Evolutionary conservation across 2,113 vertebrate species (phyloP), one percentile per base, ranked within the genome.

Genomic region (Neolamprologus devosi): DNA sequence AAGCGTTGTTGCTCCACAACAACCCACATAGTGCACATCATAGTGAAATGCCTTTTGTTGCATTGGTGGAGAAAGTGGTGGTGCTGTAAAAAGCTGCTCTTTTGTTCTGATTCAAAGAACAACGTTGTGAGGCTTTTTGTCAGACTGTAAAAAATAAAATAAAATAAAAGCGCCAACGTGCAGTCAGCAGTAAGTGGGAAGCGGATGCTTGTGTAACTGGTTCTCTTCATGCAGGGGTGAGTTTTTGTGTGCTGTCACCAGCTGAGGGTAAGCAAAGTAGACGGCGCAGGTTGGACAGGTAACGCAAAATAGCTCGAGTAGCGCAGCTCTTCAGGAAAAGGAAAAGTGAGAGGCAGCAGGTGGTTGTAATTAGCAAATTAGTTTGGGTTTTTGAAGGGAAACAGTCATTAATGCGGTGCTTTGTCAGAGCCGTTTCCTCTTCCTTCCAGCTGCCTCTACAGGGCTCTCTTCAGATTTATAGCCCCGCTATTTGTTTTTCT

Each of bases 341-440:
- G 96, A 96, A 95, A 96, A 96, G 90, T 91, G 87, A 95, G 96
- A 96, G 94, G 94, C 93, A 96, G 94, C 96, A 97, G 97, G 96
- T 97, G 97, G 97, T 97, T 84, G 95, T 96, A 97, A 98, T 97
- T 97, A 97, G 96, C 96, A 97, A 98, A 97, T 98, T 97, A 97
- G 96, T 97, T 98, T 97, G 96, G 95, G 96, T 98, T 97, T 68
- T 96, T 95, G 93, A 94, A 93, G 96, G 96, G 96, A 98, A 97
- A 97, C 97, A 95, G 96, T 89, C 95, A 91, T 97, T 97, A 97
- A 98, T 97, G 96, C 96, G 94, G 95, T 95, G 95, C 96, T 98
- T 97, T 96, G 96, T 96, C 81, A 90, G 88, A 81, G 85, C 91
- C 37, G 70, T 57, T 93, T 95, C 90, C 92, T 85, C 65, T 51